Evolutionary conservation across 35 echinoderm and acorn worm genomes (phyloP), one percentile per base, ranked within the genome.

Genomic region (Ophioderma brevispina): DNA sequence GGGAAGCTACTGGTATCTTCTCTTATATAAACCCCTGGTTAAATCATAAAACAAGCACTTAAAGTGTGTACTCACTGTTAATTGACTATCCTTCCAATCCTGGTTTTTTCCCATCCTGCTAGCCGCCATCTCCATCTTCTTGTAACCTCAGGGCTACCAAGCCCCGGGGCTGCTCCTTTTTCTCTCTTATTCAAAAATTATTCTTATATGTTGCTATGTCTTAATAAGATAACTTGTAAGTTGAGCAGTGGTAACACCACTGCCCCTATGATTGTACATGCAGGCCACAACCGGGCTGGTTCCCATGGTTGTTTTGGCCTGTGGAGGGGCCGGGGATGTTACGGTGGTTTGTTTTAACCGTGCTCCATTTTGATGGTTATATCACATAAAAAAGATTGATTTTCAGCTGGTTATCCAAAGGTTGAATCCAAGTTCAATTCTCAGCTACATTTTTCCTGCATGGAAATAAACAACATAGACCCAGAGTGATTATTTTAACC

Each of bases 21-120:
- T n/a, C n/a, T n/a, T n/a, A n/a, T n/a, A n/a, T n/a, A n/a, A n/a
- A n/a, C n/a, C n/a, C n/a, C n/a, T n/a, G n/a, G n/a, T n/a, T n/a
- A n/a, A n/a, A n/a, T n/a, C n/a, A n/a, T n/a, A n/a, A n/a, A n/a
- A n/a, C n/a, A n/a, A n/a, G n/a, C n/a, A n/a, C n/a, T n/a, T n/a
- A n/a, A n/a, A n/a, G n/a, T n/a, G n/a, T n/a, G n/a, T 36, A 93
- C 92, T 89, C 43, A 94, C 92, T 76, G 87, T 94, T n/a, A 94
- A 50, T 35, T 94, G 92, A 78, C 79, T 94, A 41, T 94, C 81
- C 77, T 90, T 94, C 92, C 92, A 94, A 18, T 94, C 92, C 55
- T 33, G 63, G 35, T 90, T 90, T n/a, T 64, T 84, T 1, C 37
- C 52, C 43, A 64, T 64, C 13, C 41, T 43, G n/a, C 35, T 38